Percentiles rank a stretch among this genome's conserved stretches.
Conservation (phyloP, 2,113 vertebrate genomes). For the Phocoena phocoena region DNA sequence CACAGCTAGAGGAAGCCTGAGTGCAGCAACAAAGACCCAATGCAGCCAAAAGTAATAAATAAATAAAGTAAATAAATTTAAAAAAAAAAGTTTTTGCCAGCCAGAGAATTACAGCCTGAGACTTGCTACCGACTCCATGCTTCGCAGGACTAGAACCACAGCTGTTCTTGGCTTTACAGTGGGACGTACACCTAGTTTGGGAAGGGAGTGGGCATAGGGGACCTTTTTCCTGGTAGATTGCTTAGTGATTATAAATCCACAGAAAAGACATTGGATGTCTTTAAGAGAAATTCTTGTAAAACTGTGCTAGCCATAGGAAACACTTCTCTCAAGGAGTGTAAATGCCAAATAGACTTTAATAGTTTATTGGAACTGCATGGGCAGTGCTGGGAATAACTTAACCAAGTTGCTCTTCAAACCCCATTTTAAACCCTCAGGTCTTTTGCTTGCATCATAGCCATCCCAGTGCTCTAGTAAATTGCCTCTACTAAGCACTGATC, state of each 20-base stretch:
- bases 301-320: background rate
- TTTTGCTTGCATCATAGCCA: background rate
- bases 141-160: background rate
- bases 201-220: background rate
- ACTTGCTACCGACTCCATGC: background rate
- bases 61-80: no score
- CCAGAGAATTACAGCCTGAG: background rate
- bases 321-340: background rate
- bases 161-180: background rate
- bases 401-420: background rate
- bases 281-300: slow-evolving; percentile 7
- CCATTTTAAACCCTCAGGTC: background rate
- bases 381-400: background rate
- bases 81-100: background rate
- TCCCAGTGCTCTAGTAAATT: background rate
- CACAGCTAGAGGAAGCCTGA: no score
- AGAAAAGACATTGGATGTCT: background rate
- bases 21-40: no score
- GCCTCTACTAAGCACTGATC: background rate
- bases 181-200: background rate
- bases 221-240: background rate
- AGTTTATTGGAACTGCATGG: background rate
- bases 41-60: no score
- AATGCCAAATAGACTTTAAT: background rate
- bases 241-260: background rate